Evolutionary conservation across 2,113 vertebrate genomes (phyloP).

Genomic region (Neomonachus schauinslandi): DNA sequence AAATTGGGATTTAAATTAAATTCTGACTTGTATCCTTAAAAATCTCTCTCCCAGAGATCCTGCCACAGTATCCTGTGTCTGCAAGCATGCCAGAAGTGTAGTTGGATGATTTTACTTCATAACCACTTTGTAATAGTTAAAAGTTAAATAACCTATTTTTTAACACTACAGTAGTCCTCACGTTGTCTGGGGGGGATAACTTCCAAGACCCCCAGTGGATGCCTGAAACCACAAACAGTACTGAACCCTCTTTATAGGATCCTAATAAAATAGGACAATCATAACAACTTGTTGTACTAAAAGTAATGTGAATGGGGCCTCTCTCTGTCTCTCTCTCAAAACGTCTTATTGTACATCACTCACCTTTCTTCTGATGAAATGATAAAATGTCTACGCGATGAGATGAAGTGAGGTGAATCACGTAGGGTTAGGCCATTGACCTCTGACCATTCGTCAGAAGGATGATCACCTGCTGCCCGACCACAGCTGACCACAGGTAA

Average conservation of each 20-base stretch:
- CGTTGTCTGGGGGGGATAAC: too few species aligned
- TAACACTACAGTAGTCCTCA: neutral
- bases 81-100: neutral
- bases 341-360: neutral
- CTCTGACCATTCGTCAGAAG: neutral
- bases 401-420: neutral
- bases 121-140: neutral
- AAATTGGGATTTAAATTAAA: neutral
- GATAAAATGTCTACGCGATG: neutral
- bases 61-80: neutral
- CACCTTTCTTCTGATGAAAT: neutral
- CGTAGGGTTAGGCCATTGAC: neutral
- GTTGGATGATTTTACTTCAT: neutral
- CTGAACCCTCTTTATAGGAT: neutral
- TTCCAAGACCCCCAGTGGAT: neutral
- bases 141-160: neutral
- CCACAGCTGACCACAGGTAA: neutral
- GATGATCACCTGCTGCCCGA: neutral
- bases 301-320: neutral
- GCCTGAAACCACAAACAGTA: neutral
- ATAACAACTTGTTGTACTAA: neutral
- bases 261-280: neutral
- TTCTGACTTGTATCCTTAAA: neutral
- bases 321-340: neutral
- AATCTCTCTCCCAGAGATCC: neutral